Base-by-base conservation (phyloP, 2,888 invertebrate species). In the Archips xylosteana region DNA sequence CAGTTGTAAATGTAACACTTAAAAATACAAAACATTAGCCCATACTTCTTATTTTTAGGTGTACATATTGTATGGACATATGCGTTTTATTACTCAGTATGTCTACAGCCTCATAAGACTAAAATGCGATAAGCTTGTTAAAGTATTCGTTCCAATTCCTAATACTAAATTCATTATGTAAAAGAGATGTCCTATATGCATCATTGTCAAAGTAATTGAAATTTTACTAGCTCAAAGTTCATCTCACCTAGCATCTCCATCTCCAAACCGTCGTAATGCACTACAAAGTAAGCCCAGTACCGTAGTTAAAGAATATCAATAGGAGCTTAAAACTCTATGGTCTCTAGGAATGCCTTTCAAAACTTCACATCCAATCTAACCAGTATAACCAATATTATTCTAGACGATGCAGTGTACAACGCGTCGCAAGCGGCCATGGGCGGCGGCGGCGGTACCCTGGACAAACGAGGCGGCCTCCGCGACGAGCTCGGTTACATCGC, bases 401-500 rank as follows among this genome's bases (percentile, higher is more conserved):
- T 94, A 98, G 98, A 98, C 94, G 98, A 98, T 91, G 98, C 98
- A 73, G 97, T 98, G 75, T 98, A 98, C 95, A 98, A 98, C 92
- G 97, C 98, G 85, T 97, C 97, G 13, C 96, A 96, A 88, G 96
- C 96, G 36, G 89, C 89, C 0, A 77, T 92, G 71, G 96, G 96
- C 86, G 95, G 95, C 78, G 96, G 95, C 76, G 95, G 94, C 75
- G 96, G 96, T 73, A 98, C 98, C 0, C 90, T 98, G 85, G 98
- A 98, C 94, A 98, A 98, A 88, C 96, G 97, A 77, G 97, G 97
- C 0, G 94, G 94, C 0, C 95, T 98, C 45, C 96, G 98, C 45
- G 98, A 98, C 87, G 98, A 98, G 88, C 95, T 98, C 47, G 98
- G 98, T 71, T 98, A 98, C 93, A 98, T 98, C 89, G 98, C 98